Evolutionary conservation across 2,797 vertebrate genomes (phyloP), one percentile per base, ranked within the genome.

Genomic region (Margarornis squamiger): DNA sequence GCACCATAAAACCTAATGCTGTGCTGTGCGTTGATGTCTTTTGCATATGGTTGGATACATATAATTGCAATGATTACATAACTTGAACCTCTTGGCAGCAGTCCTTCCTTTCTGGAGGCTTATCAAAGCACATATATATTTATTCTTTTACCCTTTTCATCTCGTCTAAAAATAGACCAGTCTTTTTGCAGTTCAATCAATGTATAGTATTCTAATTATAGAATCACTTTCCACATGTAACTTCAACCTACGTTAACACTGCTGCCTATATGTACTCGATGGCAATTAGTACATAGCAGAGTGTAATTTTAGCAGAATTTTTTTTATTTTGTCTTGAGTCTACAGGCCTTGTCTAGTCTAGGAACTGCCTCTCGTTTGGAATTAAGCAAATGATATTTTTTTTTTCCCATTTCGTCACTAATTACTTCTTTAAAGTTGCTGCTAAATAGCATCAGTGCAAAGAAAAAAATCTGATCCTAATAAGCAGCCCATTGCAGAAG

Each of bases 291-390:
- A 91, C 73, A 59, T 61, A 96, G 48, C 62, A 91, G 71, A 91
- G 77, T 43, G 62, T 96, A 92, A 96, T 97, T 97, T 95, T 88
- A 96, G 86, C 57, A 95, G 84, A 95, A 95, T 88, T 96, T 92
- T 79, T 45, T 45, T 49, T 34, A 78, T 96, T 98, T 98, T 96
- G 97, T 97, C 95, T 97, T 94, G 79, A 80, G 55, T 94, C 75
- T 96, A 78, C 95, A 96, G 95, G 80, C 89, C 59, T 97, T 97
- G 78, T 93, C 95, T 97, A 92, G 89, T 93, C 54, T 71, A 27
- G 84, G 49, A 84, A 87, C 67, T 84, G 76, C 83, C 93, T 96
- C 58, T 95, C 95, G 49, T 96, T 97, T 97, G 90, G 92, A 97
- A 97, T 93, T 95, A 94, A 91, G 84, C 88, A 97, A 95, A 97